Conservation (phyloP, 2,113 vertebrate genomes). For the Morone chrysops region DNA sequence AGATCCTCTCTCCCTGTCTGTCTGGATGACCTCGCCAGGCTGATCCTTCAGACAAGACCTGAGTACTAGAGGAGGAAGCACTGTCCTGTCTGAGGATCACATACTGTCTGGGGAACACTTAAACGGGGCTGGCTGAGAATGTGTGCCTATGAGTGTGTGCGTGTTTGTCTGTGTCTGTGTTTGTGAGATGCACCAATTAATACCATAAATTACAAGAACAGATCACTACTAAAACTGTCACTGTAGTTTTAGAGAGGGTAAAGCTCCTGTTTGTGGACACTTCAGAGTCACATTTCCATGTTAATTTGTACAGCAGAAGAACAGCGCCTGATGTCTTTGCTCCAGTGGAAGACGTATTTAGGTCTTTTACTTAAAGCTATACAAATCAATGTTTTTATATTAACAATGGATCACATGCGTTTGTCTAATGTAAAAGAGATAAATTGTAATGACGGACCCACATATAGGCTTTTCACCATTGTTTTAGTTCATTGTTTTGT, state of each 20-base stretch:
- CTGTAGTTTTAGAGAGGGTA: slow-evolving; percentile 62
- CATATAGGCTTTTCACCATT: too few species aligned
- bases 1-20: slow-evolving; percentile 63
- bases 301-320: slow-evolving; percentile 85
- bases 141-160: slow-evolving; percentile 31
- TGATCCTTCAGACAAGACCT: slow-evolving; percentile 78
- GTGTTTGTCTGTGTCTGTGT: slow-evolving; percentile 20
- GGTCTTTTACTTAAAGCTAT: neutral
- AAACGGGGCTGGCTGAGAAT: slow-evolving; percentile 75
- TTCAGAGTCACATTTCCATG: slow-evolving; percentile 66
- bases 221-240: slow-evolving; percentile 59
- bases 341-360: neutral
- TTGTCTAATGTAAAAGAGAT: neutral
- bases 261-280: slow-evolving; percentile 55
- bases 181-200: slow-evolving; percentile 69
- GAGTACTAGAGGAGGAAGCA: slow-evolving; percentile 71
- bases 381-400: neutral
- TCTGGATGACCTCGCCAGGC: slow-evolving; percentile 77
- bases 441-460: too few species aligned
- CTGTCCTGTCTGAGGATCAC: slow-evolving; percentile 81
- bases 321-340: neutral
- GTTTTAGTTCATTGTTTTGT: neutral
- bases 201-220: slow-evolving; percentile 74
- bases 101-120: slow-evolving; percentile 77
- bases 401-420: neutral